Evolutionary conservation across 2,888 invertebrate genomes (phyloP).

Genomic region (Pachliopta kotzebuea): DNA sequence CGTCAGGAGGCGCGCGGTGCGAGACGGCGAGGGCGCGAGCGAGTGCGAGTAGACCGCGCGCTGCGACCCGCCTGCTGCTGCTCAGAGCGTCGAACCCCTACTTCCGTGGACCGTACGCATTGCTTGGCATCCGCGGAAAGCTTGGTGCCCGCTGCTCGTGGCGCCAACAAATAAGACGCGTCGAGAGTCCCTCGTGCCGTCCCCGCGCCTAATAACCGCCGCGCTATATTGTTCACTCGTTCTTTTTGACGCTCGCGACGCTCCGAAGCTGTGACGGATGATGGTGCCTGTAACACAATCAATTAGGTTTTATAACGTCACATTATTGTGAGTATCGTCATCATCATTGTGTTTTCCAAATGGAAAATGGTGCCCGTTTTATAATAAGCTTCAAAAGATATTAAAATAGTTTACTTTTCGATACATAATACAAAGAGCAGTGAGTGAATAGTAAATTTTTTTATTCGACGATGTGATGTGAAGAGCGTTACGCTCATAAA

Average conservation of each 20-base stretch:
- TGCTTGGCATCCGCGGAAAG: not conserved
- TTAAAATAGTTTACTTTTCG: no score
- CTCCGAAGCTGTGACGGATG: constrained; percentile 23
- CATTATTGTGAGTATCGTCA: no score
- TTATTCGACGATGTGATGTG: no score
- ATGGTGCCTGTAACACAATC: constrained; percentile 24
- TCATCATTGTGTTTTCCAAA: no score
- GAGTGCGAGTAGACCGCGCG: not conserved
- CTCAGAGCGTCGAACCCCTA: not conserved
- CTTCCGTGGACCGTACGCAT: not conserved
- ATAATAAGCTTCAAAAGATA: no score
- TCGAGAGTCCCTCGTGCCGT: constrained; percentile 48
- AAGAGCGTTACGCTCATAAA: no score
- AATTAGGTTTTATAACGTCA: not conserved
- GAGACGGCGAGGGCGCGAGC: constrained; percentile 12
- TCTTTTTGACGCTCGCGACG: constrained; percentile 54
- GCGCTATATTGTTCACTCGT: constrained; percentile 67
- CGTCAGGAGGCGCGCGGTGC: constrained; percentile 33
- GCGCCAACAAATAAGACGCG: constrained; percentile 64
- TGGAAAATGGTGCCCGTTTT: no score
- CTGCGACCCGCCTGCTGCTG: not conserved
- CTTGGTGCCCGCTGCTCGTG: constrained; percentile 28
- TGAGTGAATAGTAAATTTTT: no score
- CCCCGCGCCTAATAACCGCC: constrained; percentile 56
- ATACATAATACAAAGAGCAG: no score